Evolutionary conservation across 2,797 vertebrate species (phyloP).

Genomic region (Pseudochromis fuscus): DNA sequence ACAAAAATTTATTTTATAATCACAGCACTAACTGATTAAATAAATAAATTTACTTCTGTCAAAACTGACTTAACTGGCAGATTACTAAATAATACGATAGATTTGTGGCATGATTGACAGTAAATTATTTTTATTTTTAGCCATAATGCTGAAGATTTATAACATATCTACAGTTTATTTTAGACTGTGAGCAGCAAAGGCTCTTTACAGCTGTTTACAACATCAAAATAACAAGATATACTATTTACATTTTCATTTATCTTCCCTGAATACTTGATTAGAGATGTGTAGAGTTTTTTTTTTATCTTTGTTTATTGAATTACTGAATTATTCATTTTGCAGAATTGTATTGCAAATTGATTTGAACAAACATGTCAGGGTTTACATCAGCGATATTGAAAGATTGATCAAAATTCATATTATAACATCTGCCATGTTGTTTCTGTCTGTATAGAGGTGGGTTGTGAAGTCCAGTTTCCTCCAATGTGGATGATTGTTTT

Average conservation of each 20-base stretch:
- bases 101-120: background rate
- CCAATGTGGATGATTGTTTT: conserved; percentile 65
- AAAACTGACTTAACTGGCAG: background rate
- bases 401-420: conserved; percentile 49
- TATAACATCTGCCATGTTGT: conserved; percentile 37
- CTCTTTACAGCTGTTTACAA: background rate
- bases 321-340: conserved; percentile 51
- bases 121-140: background rate
- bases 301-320: conserved; percentile 25
- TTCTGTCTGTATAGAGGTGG: conserved; percentile 31
- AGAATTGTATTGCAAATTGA: conserved; percentile 32
- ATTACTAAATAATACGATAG: background rate
- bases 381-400: conserved; percentile 48
- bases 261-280: background rate
- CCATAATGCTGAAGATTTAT: background rate
- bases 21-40: too few relatives aligned
- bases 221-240: background rate
- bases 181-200: background rate
- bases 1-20: too few relatives aligned
- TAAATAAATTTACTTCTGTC: too few relatives aligned
- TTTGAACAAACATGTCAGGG: conserved; percentile 31
- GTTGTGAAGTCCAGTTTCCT: conserved; percentile 42
- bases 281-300: background rate
- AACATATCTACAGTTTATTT: too few relatives aligned
- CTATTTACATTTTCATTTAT: background rate